Conservation (phyloP, 2,888 invertebrate genomes). For the Drosophila siamana region DNA sequence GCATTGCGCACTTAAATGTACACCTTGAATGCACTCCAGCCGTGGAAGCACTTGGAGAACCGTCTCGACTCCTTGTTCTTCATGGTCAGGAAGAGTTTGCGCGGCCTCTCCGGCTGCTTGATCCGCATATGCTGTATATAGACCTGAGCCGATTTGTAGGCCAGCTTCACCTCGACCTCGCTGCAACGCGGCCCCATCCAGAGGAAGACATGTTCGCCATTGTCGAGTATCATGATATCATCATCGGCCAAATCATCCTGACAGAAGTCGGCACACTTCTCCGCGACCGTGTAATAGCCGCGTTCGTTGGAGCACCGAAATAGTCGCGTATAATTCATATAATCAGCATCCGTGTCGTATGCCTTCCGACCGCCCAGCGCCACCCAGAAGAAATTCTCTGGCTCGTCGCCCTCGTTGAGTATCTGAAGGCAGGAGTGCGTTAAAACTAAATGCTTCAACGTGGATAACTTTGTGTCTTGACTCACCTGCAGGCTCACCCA, state of each 20-base stretch:
- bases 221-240: constrained; percentile 99
- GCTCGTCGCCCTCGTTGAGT: constrained; percentile 96
- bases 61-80: constrained; percentile 98
- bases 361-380: constrained; percentile 96
- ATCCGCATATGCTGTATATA: constrained; percentile 99
- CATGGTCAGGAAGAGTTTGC: constrained; percentile 96
- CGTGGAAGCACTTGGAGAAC: constrained; percentile 99
- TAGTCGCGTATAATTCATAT: constrained; percentile 96
- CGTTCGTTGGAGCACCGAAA: constrained; percentile 99
- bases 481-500: constrained; percentile 92
- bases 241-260: constrained; percentile 99
- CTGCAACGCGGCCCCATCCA: constrained; percentile 99
- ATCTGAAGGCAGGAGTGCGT: constrained; percentile 87
- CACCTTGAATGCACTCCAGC: constrained; percentile 95
- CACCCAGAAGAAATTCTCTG: constrained; percentile 99
- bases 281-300: constrained; percentile 99
- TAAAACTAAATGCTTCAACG: no score
- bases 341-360: constrained; percentile 95
- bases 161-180: constrained; percentile 99
- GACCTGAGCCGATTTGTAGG: constrained; percentile 99
- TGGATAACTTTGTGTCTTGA: constrained; percentile 31
- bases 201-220: constrained; percentile 98
- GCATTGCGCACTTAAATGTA: constrained; percentile 53
- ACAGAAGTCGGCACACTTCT: constrained; percentile 91
- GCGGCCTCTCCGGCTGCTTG: constrained; percentile 95